These are phyloP conservation scores for Forbesichthys papilliferus DNA, from an alignment of 2,113 vertebrate genomes.

Conservation along the genomic window DNA sequence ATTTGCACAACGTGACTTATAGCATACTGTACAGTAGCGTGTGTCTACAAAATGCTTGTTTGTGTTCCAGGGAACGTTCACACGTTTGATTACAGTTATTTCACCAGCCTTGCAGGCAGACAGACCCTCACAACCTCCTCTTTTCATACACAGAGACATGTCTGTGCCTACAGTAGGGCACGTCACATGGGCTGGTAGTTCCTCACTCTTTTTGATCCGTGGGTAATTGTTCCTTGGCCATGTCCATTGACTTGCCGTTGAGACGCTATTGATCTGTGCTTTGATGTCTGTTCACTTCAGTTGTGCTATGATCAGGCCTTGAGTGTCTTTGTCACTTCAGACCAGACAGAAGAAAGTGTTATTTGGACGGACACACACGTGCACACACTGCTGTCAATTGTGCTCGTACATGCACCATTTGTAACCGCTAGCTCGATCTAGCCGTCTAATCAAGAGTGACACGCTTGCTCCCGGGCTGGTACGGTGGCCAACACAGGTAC, in stretches of 20 bases:
- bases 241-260: constrained; percentile 51
- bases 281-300: constrained; percentile 24
- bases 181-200: constrained; percentile 10
- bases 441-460: too few species aligned
- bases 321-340: constrained; percentile 35
- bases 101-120: neutral
- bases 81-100: too few species aligned
- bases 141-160: neutral
- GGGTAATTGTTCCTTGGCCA: constrained; percentile 31
- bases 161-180: neutral
- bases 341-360: neutral
- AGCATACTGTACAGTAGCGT: too few species aligned
- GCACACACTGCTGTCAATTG: too few species aligned
- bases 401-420: too few species aligned
- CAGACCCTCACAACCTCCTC: constrained; percentile 1
- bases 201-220: constrained; percentile 21
- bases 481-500: too few species aligned
- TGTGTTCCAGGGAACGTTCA: too few species aligned
- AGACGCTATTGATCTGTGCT: constrained; percentile 47
- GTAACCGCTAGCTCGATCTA: too few species aligned
- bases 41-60: too few species aligned
- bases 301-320: constrained; percentile 10
- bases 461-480: too few species aligned
- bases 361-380: neutral
- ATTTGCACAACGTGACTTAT: too few species aligned